phyloP scores from a whole-genome alignment of 1,140 invertebrate genomes.

The Drosophila virilis region DNA sequence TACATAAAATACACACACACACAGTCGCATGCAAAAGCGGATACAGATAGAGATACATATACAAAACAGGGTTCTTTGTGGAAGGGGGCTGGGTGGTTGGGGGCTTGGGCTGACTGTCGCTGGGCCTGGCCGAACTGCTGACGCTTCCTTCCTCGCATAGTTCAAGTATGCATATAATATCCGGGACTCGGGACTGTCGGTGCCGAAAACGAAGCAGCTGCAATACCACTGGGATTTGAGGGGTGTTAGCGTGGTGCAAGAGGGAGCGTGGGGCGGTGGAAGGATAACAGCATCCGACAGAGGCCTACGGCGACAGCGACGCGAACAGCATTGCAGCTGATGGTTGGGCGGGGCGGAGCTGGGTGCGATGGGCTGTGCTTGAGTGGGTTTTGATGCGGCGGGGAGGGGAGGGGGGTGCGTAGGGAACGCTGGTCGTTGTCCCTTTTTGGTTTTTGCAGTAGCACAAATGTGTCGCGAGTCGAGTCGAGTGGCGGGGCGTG shows the following conservation, averaged over 20 bases:
- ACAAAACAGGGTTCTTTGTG: constrained; percentile 52
- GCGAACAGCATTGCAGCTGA: constrained; percentile 57
- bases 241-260: neutral
- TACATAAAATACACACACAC: constrained; percentile 60
- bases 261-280: neutral
- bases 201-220: constrained; percentile 67
- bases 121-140: constrained; percentile 38
- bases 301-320: constrained; percentile 51
- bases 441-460: constrained; percentile 59
- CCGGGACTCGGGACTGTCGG: constrained; percentile 65
- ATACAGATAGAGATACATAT: constrained; percentile 73
- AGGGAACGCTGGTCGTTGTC: constrained; percentile 28
- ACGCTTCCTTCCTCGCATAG: constrained; percentile 75
- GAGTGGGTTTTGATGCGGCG: constrained; percentile 55
- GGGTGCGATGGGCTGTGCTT: constrained; percentile 56
- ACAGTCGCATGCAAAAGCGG: constrained; percentile 65
- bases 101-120: constrained; percentile 1
- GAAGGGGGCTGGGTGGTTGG: neutral
- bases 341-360: constrained; percentile 8
- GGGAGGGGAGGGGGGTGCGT: neutral
- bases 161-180: constrained; percentile 83
- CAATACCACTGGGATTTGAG: constrained; percentile 12
- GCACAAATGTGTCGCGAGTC: constrained; percentile 69
- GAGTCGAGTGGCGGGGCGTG: neutral
- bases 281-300: constrained; percentile 43